Base-by-base conservation (phyloP, 1,140 invertebrate genomes). In the Eriocheir sinensis region DNA sequence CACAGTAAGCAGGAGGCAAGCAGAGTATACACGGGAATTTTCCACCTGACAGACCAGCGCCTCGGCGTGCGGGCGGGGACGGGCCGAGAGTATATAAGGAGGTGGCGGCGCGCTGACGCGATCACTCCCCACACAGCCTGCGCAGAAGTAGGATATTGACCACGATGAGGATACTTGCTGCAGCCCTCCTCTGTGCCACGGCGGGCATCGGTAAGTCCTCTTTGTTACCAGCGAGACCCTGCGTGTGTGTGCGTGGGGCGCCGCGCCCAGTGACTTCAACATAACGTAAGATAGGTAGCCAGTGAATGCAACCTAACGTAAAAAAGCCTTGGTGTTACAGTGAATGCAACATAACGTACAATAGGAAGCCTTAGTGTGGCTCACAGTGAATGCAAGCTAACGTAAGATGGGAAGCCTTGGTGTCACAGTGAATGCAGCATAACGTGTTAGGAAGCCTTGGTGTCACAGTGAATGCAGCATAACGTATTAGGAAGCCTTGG, bases 131-230 rank as follows among this genome's bases (percentile, higher is more conserved):
- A 40, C 40, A 40, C 89, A 85, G 93, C 81, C 93, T 40, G 80
- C 88, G 79, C 72, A 44, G 93, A 40, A 32, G 21, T 40, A 72
- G 38, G 21, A 38, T 48, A 30, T 83, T 80, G 83, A 41, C 17
- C 93, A 94, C 41, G 32, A 94, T 94, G 93, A 94, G 93, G 93
- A 94, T 94, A 94, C 89, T 94, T 83, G 89, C 89, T 44, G 93
- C 60, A 91, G 93, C 79, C n/a, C 34, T 94, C 44, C 88, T 94
- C 21, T 91, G 89, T 80, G 93, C 93, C 44, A 53, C 60, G 30
- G 93, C 93, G 34, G 93, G 93, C 41, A 89, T 89, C 53, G 93
- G 93, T 94, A 85, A 94, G 93, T 94, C 15, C n/a, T 85, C 53
- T 34, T 30, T 60, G 38, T 32, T 91, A 27, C 89, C 41, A n/a